phyloP scores from a whole-genome alignment of 2,888 invertebrate species.

The Papilio elwesi region DNA sequence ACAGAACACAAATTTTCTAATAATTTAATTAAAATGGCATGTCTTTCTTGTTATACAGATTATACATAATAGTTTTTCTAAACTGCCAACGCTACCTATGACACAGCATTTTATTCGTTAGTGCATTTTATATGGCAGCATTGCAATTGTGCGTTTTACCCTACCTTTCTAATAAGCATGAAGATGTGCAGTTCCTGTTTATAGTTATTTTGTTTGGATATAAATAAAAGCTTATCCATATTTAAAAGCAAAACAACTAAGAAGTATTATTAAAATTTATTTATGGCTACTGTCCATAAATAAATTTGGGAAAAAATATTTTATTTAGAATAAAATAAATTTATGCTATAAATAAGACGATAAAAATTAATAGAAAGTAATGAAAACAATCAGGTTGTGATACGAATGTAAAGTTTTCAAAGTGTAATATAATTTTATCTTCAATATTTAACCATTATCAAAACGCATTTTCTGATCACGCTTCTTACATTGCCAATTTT shows the following conservation, averaged over 20 bases:
- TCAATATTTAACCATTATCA: constrained; percentile 11
- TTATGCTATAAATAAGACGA: too few species aligned
- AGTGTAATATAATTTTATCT: background rate
- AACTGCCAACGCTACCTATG: constrained; percentile 21
- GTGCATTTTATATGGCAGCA: constrained; percentile 10
- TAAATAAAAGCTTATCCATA: too few species aligned
- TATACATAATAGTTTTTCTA: constrained; percentile 17
- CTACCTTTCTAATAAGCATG: too few species aligned
- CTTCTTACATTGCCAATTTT: constrained; percentile 17
- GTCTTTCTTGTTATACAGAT: constrained; percentile 33
- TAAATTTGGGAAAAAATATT: too few species aligned
- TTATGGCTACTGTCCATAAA: too few species aligned
- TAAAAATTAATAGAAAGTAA: too few species aligned
- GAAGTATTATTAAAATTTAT: too few species aligned
- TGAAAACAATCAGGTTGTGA: too few species aligned
- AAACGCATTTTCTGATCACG: background rate
- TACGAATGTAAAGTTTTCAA: background rate
- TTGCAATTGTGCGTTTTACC: background rate
- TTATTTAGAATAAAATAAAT: too few species aligned
- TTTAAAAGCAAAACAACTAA: too few species aligned
- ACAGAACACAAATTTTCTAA: constrained; percentile 32
- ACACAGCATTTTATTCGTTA: constrained; percentile 23
- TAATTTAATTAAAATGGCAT: background rate
- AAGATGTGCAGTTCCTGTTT: too few species aligned
- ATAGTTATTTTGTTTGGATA: too few species aligned